A percentile compares a stretch with the other conserved stretches of the same genome.
Conservation (phyloP, 2,113 vertebrate species). For the Proteles cristata region DNA sequence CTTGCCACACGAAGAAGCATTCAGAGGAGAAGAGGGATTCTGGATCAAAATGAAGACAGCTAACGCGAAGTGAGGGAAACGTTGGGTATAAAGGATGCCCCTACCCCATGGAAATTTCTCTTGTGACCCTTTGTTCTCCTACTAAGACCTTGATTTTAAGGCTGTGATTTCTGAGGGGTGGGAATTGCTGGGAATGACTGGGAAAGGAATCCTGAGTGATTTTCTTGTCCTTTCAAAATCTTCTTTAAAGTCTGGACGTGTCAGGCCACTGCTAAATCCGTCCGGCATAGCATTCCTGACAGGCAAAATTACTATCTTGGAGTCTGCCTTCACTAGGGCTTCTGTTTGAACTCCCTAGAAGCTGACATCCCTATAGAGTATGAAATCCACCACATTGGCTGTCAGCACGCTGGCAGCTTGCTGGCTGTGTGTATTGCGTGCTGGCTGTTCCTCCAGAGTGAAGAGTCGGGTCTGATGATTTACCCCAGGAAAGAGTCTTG, state of each 20-base stretch:
- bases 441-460: constrained; percentile 52
- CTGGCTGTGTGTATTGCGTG: constrained; percentile 60
- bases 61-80: background rate
- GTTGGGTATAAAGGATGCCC: background rate
- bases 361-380: constrained; percentile 77
- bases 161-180: constrained; percentile 39
- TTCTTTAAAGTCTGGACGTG: constrained; percentile 60
- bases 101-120: constrained; percentile 40
- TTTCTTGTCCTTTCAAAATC: constrained; percentile 72
- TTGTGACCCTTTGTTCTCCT: constrained; percentile 31
- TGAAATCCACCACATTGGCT: constrained; percentile 71
- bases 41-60: background rate
- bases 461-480: constrained; percentile 54
- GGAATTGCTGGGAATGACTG: constrained; percentile 43
- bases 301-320: constrained; percentile 78
- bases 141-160: constrained; percentile 49
- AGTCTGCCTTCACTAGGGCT: constrained; percentile 73
- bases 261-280: constrained; percentile 68
- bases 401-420: constrained; percentile 77
- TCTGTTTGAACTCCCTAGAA: constrained; percentile 79
- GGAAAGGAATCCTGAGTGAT: constrained; percentile 63
- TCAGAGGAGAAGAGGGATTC: background rate
- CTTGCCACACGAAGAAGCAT: background rate
- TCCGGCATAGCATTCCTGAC: constrained; percentile 75
- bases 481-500: constrained; percentile 44